phyloP scores from a whole-genome alignment of 2,888 invertebrate genomes.

The Carpatolechia fugitivella region DNA sequence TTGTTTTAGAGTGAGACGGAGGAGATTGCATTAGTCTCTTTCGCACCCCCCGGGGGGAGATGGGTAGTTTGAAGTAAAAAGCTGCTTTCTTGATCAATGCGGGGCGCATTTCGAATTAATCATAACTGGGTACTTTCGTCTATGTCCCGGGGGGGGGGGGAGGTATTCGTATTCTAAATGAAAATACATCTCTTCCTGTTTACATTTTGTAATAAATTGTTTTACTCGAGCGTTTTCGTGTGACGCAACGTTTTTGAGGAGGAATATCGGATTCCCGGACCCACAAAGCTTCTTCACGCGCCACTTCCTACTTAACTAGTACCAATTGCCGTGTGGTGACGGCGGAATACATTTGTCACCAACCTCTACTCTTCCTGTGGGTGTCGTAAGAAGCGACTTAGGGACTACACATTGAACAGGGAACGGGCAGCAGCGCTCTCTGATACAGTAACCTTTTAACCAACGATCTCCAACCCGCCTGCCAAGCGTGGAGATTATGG shows the following conservation, averaged over 20 bases:
- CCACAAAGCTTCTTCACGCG: too few relatives aligned
- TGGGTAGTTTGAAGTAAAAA: conserved; percentile 79
- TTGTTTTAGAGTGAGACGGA: conserved; percentile 78
- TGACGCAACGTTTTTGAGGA: conserved; percentile 19
- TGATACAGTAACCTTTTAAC: too few relatives aligned
- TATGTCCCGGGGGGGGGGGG: conserved; percentile 51
- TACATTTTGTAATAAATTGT: conserved; percentile 79
- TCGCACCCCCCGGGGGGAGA: conserved; percentile 48
- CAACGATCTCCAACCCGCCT: too few relatives aligned
- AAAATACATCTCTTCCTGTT: conserved; percentile 79
- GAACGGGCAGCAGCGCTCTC: too few relatives aligned
- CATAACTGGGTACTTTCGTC: conserved; percentile 79
- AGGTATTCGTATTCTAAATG: conserved; percentile 77
- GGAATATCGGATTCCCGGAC: too few relatives aligned
- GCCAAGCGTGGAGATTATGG: too few relatives aligned
- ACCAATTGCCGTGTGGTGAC: background rate
- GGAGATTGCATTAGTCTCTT: conserved; percentile 74
- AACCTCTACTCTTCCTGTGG: too few relatives aligned
- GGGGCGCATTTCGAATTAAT: conserved; percentile 78
- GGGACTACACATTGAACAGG: too few relatives aligned
- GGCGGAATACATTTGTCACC: too few relatives aligned
- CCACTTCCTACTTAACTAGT: background rate
- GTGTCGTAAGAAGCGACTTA: too few relatives aligned
- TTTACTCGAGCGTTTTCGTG: conserved; percentile 67
- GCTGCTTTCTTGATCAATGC: conserved; percentile 79